Base-by-base conservation (phyloP, 2,113 vertebrate genomes). In the Tyto alba region DNA sequence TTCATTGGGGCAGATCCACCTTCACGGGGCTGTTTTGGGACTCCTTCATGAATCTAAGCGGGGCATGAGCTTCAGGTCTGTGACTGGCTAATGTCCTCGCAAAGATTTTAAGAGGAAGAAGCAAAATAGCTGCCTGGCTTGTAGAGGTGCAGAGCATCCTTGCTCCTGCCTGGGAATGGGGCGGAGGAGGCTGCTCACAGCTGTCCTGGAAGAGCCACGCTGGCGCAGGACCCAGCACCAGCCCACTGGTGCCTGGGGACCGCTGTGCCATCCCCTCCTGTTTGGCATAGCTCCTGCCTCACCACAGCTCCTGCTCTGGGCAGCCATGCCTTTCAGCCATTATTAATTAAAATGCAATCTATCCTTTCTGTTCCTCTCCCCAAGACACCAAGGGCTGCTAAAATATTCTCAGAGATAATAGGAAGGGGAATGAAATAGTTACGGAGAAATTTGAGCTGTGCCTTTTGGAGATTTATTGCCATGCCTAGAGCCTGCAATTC, bases 291-390 rank as follows among this genome's bases (percentile, higher is more conserved):
- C 59, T 62, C 80, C 41, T 38, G 48, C 86, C 86, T 96, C 11
- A 6, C 48, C 21, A 5, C 3, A 1, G 59, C 73, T 87, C 34
- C 81, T 77, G 77, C 66, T 43, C 23, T 50, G 72, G 50, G 50
- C 74, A 89, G 94, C 60, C 55, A 13, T 63, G 90, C 85, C 53
- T 73, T 83, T 66, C 79, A 56, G 75, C 67, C 62, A 77, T 85
- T 85, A 86, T 74, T 96, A 92, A 97, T 97, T 95, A 82, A 94
- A 96, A 90, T 21, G 66, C 41, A 55, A 90, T 92, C 83, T 69
- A 30, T 66, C 79, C 47, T 84, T 76, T 83, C 75, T 82, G 57
- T 72, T 91, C 71, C 53, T 90, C 45, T 96, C 68, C 86, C 59
- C 29, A 13, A 69, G 92, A 88, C 2, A 8, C 71, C 57, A 30